A percentile compares a stretch with the other conserved stretches of the same genome.
Conservation (phyloP, 1,140 invertebrate genomes). For the Cyclargus thomasi region DNA sequence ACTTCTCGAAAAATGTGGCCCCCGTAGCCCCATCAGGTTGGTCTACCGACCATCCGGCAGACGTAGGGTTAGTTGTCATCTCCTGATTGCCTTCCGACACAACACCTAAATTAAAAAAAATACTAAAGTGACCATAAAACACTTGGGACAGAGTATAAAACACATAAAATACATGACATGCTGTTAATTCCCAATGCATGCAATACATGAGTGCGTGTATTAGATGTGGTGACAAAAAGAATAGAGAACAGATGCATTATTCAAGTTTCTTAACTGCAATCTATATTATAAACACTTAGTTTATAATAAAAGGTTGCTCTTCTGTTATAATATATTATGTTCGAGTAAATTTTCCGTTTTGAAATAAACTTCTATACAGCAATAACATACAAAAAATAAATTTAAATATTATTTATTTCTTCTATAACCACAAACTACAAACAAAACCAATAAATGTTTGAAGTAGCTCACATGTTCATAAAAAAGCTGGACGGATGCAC, state of each 20-base stretch:
- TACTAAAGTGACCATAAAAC: not conserved
- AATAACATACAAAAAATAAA: no score
- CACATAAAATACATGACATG: no score
- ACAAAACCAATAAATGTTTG: no score
- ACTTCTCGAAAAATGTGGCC: constrained; percentile 82
- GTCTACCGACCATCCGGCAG: constrained; percentile 45
- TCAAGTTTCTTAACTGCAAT: no score
- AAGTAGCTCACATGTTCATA: not conserved
- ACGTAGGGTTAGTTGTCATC: constrained; percentile 69
- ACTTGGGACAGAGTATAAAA: not conserved
- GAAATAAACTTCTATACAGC: no score
- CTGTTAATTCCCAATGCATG: not conserved
- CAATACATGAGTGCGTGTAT: no score
- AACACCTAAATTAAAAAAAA: constrained; percentile 59
- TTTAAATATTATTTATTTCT: not conserved
- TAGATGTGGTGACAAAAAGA: no score
- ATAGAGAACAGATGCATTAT: no score
- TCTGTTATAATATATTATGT: no score
- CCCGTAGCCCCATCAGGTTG: constrained; percentile 59
- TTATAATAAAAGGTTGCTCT: no score
- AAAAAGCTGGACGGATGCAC: not conserved
- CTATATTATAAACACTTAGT: no score
- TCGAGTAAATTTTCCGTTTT: no score
- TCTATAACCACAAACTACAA: not conserved
- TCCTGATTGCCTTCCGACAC: constrained; percentile 77